Evolutionary conservation across 2,888 invertebrate genomes (phyloP), one percentile per base, ranked within the genome.

Genomic region (Sinelater perroti): DNA sequence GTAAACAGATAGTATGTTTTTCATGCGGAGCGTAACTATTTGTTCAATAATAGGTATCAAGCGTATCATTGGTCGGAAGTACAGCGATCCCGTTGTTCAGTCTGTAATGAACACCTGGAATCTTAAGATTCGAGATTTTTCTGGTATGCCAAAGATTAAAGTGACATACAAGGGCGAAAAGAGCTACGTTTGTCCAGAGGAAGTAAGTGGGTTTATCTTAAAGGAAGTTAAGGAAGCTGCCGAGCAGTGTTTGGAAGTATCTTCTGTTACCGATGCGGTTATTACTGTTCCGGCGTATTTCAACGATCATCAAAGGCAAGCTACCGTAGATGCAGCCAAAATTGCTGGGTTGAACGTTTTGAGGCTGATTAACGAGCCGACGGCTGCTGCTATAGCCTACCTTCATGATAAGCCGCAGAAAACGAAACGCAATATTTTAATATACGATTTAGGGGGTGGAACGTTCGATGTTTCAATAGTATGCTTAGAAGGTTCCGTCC

Each of bases 151-250:
- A 1, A 93, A 96, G 74, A 91, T 99, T 51, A 84, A 90, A 64
- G 95, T 97, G 0, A 81, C 82, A 53, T 93, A 94, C 0, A 85
- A 87, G 10, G 89, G 91, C 69, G 93, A 92, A 5, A 86, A 88
- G 52, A 97, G 95, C 75, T 83, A 90, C 28, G 99, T 99, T 78
- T 92, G 97, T 0, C 97, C 99, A 5, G 98, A 99, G 80, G 98
- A 99, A 93, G 14, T 99, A 70, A 97, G 97, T 16, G 97, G 98
- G 61, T 98, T 99, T 97, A 97, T 99, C 31, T 84, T 98, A 56
- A 87, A 85, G 14, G 97, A 98, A 80, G 97, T 98, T 97, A 97
- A 95, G 84, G 96, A 97, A 80, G 95, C 94, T 6, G 97, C 97
- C 21, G 97, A 97, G 77, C 94, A 95, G n/a, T 97, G 96, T 40